Evolutionary conservation across 2,113 vertebrate species (phyloP).

Genomic region (Columbina picui): DNA sequence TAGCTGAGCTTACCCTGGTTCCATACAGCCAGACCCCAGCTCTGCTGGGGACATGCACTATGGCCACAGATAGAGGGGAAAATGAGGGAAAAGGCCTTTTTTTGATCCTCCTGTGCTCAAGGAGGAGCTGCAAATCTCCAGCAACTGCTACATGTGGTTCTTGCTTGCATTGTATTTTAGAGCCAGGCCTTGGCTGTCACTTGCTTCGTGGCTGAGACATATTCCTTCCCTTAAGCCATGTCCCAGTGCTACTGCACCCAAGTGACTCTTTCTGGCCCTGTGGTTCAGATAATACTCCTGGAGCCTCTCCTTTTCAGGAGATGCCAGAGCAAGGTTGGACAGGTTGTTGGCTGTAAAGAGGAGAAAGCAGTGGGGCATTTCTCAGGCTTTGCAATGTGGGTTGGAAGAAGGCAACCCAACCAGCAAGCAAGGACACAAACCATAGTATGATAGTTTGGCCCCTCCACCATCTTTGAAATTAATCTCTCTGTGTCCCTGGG

Average conservation of each 20-base stretch:
- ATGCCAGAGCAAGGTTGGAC: neutral
- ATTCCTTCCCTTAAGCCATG: neutral
- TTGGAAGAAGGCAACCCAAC: neutral
- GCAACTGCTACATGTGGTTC: neutral
- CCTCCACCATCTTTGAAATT: neutral
- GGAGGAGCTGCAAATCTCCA: neutral
- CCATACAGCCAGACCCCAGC: neutral
- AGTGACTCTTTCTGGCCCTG: neutral
- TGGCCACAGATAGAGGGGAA: neutral
- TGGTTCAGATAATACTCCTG: neutral
- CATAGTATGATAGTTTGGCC: neutral
- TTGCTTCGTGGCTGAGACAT: neutral
- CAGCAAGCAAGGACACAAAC: neutral
- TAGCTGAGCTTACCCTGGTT: neutral
- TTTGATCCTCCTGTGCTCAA: neutral
- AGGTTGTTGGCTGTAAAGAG: neutral
- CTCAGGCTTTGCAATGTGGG: neutral
- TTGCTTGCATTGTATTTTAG: neutral
- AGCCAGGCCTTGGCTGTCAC: fast-evolving
- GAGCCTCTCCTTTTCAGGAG: neutral
- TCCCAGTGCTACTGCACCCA: fast-evolving
- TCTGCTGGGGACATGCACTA: neutral
- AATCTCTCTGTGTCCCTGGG: fast-evolving
- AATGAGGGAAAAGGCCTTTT: neutral
- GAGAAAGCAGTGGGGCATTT: neutral